Evolutionary conservation across 1,140 invertebrate species (phyloP), one percentile per base, ranked within the genome.

Genomic region (Zaprionus lachaisei): DNA sequence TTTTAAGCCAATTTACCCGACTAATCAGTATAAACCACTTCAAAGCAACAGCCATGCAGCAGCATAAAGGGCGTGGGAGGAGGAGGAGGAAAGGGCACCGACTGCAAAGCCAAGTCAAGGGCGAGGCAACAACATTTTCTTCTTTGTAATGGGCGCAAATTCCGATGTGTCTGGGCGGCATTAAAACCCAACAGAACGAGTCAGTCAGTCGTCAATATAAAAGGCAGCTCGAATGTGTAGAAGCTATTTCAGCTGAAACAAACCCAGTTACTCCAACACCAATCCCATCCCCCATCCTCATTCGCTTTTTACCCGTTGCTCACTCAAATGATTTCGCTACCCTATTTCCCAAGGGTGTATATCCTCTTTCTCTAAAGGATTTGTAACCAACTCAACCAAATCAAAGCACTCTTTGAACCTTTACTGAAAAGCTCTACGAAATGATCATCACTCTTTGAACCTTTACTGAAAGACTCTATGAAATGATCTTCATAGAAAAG

Each of bases 21-120:
- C 82, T 81, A 81, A 85, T 81, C 82, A 81, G 72, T 76, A 84
- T 72, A 81, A 84, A 83, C 81, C 81, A 83, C 81, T 80, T 84
- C 79, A 85, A 84, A 85, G 81, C 81, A 72, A 51, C 37, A 38
- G 72, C 77, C 60, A 75, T 38, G 55, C 22, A 20, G 11, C n/a
- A 24, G 20, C 15, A 34, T 5, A 9, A 31, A 4, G n/a, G 22
- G 38, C 28, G 14, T 22, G 5, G 9, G 0, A 4, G 20, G 17
- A 9, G 47, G 7, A 22, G 5, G 44, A 20, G 47, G 6, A 49
- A 6, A 9, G 44, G 47, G 47, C 4, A 28, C 26, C 26, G 6
- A 28, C 26, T 11, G 47, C 2, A 57, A 17, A 17, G 41, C 41
- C 41, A 47, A 47, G 41, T 47, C n/a, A n/a, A 2, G 41, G 41